phyloP scores from a whole-genome alignment of 2,797 vertebrate species.

The Anisognathus igniventris region DNA sequence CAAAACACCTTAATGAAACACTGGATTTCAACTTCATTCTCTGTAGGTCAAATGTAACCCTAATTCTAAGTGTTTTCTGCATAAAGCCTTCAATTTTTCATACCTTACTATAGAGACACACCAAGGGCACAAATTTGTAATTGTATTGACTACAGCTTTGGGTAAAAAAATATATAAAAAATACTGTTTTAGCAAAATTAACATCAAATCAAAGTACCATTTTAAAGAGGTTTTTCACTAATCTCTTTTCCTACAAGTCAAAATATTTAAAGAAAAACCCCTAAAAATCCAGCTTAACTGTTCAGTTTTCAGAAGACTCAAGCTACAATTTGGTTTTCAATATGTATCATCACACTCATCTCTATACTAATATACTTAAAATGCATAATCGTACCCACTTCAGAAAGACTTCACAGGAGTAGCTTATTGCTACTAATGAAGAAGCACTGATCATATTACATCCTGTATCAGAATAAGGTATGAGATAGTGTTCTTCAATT shows the following conservation, averaged over 20 bases:
- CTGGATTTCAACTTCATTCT: neutral
- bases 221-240: neutral
- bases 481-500: fast-evolving
- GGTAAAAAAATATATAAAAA: neutral
- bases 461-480: neutral
- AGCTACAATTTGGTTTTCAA: neutral
- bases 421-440: neutral
- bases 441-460: neutral
- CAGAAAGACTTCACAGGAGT: neutral
- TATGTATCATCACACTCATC: neutral
- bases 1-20: neutral
- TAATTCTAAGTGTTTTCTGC: neutral
- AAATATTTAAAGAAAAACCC: neutral
- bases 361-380: neutral
- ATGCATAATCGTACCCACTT: neutral
- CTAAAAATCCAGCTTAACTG: neutral
- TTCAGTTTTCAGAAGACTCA: neutral
- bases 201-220: fast-evolving
- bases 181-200: neutral
- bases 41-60: neutral
- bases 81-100: neutral
- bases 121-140: neutral
- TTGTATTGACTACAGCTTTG: neutral
- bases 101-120: neutral
- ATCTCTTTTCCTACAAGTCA: neutral